Conservation (phyloP, 1,140 invertebrate genomes). For the Procambarus clarkii region DNA sequence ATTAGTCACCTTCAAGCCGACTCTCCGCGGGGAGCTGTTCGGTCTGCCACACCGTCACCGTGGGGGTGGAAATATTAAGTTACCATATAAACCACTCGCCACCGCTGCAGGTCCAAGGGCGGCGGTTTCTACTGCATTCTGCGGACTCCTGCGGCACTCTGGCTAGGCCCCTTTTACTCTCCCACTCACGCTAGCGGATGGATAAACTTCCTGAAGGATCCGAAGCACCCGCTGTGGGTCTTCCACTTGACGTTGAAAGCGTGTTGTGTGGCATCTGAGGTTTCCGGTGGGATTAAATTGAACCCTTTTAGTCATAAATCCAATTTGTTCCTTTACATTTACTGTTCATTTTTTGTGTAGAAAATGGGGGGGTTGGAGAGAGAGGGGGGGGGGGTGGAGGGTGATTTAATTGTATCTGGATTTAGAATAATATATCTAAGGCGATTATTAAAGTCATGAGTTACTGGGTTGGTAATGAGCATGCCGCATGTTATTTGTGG, state of each 20-base stretch:
- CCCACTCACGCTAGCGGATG: background rate
- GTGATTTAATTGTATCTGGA: background rate
- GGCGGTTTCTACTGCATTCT: constrained; percentile 38
- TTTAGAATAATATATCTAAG: background rate
- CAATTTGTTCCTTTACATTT: background rate
- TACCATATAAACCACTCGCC: constrained; percentile 41
- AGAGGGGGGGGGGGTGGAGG: no score
- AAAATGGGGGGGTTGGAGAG: no score
- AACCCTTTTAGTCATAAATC: background rate
- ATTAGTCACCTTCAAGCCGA: constrained; percentile 41
- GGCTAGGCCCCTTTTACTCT: constrained; percentile 21
- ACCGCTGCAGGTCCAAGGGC: constrained; percentile 46
- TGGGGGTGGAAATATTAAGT: constrained; percentile 47
- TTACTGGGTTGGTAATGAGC: constrained; percentile 17
- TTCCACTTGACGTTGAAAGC: background rate
- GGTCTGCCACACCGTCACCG: constrained; percentile 28
- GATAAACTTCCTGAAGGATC: constrained; percentile 34
- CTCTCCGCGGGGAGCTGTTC: constrained; percentile 37
- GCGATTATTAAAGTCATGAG: constrained; percentile 13
- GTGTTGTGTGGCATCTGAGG: no score
- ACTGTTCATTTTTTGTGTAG: background rate
- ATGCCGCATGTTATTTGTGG: background rate
- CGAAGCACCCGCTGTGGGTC: constrained; percentile 14
- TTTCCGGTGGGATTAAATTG: no score
- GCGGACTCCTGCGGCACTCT: constrained; percentile 12